Evolutionary conservation across 2,888 invertebrate genomes (phyloP).

Genomic region (Trichopoda pennipes): DNA sequence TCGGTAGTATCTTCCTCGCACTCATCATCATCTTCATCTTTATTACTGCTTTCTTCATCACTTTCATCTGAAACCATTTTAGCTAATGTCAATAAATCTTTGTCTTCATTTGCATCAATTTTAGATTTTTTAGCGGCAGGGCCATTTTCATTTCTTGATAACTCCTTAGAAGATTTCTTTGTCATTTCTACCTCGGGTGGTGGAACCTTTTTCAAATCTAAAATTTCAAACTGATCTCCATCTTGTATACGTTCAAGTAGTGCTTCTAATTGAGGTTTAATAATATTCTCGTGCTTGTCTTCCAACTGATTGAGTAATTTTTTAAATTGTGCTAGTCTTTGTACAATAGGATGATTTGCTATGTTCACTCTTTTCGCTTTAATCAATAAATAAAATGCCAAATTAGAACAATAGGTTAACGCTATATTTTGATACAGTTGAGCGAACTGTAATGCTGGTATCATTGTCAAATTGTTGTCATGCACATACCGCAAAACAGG

Average conservation of each 20-base stretch:
- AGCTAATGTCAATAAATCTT: constrained; percentile 51
- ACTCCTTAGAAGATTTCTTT: constrained; percentile 63
- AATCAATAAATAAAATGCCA: constrained; percentile 91
- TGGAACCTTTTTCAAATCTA: constrained; percentile 67
- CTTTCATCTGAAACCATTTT: constrained; percentile 77
- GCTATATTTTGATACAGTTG: constrained; percentile 86
- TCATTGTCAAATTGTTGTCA: constrained; percentile 84
- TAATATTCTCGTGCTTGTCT: constrained; percentile 85
- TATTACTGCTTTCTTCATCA: constrained; percentile 81
- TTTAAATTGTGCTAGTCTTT: constrained; percentile 90
- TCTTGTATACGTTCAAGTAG: constrained; percentile 83
- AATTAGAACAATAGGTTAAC: constrained; percentile 92
- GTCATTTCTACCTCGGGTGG: constrained; percentile 62
- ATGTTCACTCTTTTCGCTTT: constrained; percentile 88
- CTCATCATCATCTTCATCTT: constrained; percentile 80
- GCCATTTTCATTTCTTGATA: constrained; percentile 3
- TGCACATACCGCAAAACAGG: constrained; percentile 86
- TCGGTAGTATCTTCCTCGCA: constrained; percentile 77
- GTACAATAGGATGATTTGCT: constrained; percentile 93
- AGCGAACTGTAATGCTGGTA: constrained; percentile 87
- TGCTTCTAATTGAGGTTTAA: constrained; percentile 86
- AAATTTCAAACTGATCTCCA: constrained; percentile 75
- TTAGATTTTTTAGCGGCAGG: constrained; percentile 34
- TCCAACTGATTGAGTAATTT: constrained; percentile 89
- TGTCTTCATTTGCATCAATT: constrained; percentile 76